Conservation (phyloP, 1,140 invertebrate genomes). For the Achroia grisella region DNA sequence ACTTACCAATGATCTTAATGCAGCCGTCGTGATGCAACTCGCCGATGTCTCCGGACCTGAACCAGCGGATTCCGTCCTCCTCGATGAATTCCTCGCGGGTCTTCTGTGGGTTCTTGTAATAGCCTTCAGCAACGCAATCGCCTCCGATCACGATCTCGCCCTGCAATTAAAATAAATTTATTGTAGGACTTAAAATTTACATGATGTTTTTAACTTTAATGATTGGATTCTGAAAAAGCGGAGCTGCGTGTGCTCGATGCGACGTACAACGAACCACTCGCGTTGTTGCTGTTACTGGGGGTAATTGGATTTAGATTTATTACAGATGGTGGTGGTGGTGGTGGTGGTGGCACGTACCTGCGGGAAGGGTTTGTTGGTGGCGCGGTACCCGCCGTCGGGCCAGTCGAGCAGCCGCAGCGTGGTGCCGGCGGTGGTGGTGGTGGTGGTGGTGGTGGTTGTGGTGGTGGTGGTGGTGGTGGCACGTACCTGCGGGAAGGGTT, state of each 20-base stretch:
- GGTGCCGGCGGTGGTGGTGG: slow-evolving; percentile 87
- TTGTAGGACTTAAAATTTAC: not conserved
- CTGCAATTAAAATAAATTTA: too few species aligned
- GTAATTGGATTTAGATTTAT: too few species aligned
- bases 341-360: slow-evolving; percentile 58
- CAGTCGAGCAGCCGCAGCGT: slow-evolving; percentile 90
- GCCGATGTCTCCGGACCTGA: slow-evolving; percentile 97
- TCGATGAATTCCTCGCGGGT: slow-evolving; percentile 94
- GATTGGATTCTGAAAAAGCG: too few species aligned
- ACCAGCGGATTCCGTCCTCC: slow-evolving; percentile 83
- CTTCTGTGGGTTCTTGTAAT: slow-evolving; percentile 93
- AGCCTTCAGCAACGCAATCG: slow-evolving; percentile 92
- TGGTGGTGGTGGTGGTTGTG: too few species aligned
- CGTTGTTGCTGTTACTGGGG: too few species aligned
- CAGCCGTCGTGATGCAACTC: slow-evolving; percentile 94
- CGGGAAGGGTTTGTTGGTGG: slow-evolving; percentile 92
- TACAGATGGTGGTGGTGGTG: too few species aligned
- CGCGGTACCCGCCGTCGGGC: slow-evolving; percentile 95
- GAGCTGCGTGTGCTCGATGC: too few species aligned
- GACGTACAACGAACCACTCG: too few species aligned
- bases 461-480: too few species aligned
- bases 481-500: slow-evolving; percentile 88
- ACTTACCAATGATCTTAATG: slow-evolving; percentile 95
- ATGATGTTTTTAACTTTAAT: not conserved
- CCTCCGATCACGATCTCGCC: slow-evolving; percentile 96